Evolutionary conservation across 2,888 invertebrate genomes (phyloP).

Genomic region (Stenolophus ochropezus): DNA sequence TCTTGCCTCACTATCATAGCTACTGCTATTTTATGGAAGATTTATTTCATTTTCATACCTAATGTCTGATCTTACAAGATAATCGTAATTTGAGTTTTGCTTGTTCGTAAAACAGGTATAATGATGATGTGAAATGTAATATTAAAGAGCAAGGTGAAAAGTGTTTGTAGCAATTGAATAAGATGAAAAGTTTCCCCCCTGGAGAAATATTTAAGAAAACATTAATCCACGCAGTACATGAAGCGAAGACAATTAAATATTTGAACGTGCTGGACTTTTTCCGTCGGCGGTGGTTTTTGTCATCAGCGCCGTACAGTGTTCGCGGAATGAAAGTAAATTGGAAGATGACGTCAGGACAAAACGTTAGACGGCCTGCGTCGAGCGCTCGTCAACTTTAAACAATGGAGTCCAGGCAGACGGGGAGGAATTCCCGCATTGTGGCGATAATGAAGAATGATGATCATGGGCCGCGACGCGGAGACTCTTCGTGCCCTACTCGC

Average conservation of each 20-base stretch:
- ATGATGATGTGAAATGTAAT: not conserved
- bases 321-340: conserved; percentile 54
- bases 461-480: conserved; percentile 68
- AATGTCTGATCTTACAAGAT: no score
- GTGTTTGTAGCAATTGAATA: conserved; percentile 4
- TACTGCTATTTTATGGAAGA: no score
- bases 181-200: conserved; percentile 14
- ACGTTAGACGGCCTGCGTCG: conserved; percentile 35
- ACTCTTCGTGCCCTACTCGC: conserved; percentile 3
- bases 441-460: conserved; percentile 72
- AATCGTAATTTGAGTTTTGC: no score
- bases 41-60: no score
- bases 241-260: conserved; percentile 49
- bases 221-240: conserved; percentile 24
- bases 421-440: conserved; percentile 65
- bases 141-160: conserved; percentile 11
- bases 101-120: no score
- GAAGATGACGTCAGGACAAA: conserved; percentile 57
- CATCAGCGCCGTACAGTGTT: conserved; percentile 46
- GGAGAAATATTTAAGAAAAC: conserved; percentile 38
- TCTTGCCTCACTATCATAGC: no score
- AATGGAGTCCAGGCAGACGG: conserved; percentile 60
- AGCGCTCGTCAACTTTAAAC: conserved; percentile 56
- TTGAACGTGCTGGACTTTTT: conserved; percentile 48
- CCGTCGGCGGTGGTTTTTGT: conserved; percentile 32